Evolutionary conservation across 2,113 vertebrate genomes (phyloP).

Genomic region (Raja brachyura): DNA sequence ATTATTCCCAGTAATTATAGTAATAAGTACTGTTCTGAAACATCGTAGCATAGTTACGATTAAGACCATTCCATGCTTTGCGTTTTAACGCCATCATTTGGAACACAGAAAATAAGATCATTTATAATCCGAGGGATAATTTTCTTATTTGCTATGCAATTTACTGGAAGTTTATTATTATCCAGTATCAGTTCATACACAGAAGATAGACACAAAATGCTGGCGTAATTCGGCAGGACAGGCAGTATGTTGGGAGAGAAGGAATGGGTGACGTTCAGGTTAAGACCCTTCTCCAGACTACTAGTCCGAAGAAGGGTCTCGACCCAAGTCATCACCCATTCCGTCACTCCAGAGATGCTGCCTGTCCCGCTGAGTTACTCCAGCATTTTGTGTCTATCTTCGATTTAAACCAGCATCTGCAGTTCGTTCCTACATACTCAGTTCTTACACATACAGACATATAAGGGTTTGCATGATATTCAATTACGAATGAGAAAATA

Average conservation of each 20-base stretch:
- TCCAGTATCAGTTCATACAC: not conserved
- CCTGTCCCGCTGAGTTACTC: no score
- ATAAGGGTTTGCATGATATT: not conserved
- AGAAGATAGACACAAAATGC: not conserved
- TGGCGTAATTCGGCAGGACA: no score
- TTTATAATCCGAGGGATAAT: not conserved
- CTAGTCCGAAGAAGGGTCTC: no score
- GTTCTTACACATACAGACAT: not conserved
- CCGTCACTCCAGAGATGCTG: no score
- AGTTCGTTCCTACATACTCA: not conserved
- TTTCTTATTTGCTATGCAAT: not conserved
- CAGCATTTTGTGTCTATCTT: no score
- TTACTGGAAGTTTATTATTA: not conserved
- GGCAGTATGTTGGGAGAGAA: no score
- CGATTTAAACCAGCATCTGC: no score
- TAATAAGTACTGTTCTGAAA: not conserved
- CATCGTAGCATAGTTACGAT: not conserved
- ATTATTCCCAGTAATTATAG: not conserved
- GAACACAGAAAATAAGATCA: not conserved
- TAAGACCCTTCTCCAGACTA: no score
- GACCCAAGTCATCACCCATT: no score
- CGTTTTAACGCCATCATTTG: not conserved
- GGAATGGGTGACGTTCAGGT: no score
- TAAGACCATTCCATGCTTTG: not conserved
- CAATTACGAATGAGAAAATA: conserved; percentile 1